These are phyloP conservation scores for Diadophis punctatus DNA, from an alignment of 2,113 vertebrate genomes.

Conservation along the genomic window DNA sequence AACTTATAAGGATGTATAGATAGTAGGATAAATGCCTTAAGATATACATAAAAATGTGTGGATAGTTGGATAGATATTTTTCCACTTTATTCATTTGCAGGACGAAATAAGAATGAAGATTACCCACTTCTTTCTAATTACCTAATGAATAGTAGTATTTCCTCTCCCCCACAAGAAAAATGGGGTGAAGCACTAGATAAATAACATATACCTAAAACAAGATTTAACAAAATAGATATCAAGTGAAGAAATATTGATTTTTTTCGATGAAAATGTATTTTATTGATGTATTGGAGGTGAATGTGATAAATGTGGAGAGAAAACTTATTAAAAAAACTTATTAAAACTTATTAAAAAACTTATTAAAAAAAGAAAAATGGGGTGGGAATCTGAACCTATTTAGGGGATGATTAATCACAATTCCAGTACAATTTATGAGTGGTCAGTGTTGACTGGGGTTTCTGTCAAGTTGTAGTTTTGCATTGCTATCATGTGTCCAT, in stretches of 20 bases:
- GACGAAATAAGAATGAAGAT: not conserved
- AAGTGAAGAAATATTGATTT: too few species aligned
- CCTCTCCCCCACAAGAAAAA: not conserved
- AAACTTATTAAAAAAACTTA: too few species aligned
- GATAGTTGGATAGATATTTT: not conserved
- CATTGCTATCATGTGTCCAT: not conserved
- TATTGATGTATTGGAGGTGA: too few species aligned
- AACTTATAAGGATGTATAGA: not conserved
- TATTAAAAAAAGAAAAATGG: not conserved
- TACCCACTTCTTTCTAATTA: not conserved
- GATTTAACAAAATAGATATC: too few species aligned
- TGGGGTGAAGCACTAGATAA: too few species aligned
- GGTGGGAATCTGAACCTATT: not conserved
- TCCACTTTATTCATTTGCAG: not conserved
- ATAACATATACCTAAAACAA: too few species aligned
- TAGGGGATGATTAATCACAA: not conserved
- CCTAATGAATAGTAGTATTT: not conserved
- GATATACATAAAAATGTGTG: not conserved
- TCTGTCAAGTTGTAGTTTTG: not conserved
- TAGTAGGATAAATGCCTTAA: not conserved
- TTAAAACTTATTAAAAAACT: too few species aligned
- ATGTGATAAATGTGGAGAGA: too few species aligned
- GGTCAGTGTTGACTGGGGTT: not conserved
- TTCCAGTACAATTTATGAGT: not conserved
- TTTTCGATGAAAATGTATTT: too few species aligned